Percentiles rank a stretch among this genome's conserved stretches.
Conservation (phyloP, 1,140 invertebrate genomes). For the Leptonema lineaticorne region DNA sequence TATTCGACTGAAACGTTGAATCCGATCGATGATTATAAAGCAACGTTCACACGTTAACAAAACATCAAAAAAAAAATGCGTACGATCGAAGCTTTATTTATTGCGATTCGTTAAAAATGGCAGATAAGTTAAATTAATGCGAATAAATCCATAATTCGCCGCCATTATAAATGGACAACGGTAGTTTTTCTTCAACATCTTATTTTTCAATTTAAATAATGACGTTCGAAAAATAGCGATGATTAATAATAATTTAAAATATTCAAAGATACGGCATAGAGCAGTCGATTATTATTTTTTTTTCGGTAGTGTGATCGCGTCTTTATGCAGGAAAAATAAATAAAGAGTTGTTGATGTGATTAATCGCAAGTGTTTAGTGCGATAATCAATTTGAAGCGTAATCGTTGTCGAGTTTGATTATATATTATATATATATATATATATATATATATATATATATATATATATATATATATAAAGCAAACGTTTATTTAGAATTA, state of each 20-base stretch:
- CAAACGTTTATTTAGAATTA: no score
- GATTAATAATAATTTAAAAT: conserved; percentile 3
- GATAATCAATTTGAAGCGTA: background rate
- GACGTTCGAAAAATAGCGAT: conserved; percentile 2
- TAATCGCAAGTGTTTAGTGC: background rate
- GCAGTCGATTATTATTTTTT: background rate
- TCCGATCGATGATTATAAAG: no score
- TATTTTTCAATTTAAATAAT: conserved; percentile 5
- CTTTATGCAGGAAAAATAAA: background rate
- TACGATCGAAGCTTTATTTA: no score
- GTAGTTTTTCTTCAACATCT: conserved; percentile 21
- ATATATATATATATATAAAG: no score
- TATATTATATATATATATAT: conserved; percentile 12
- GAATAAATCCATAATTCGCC: background rate
- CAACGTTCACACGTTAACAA: no score
- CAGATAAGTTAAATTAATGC: no score
- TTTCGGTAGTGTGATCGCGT: no score
- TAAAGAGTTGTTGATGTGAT: background rate
- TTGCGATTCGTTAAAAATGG: no score
- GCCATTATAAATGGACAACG: conserved; percentile 15
- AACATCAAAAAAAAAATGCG: no score
- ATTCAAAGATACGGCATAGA: background rate
- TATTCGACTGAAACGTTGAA: no score
- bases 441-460: conserved; percentile 9
- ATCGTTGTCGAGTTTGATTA: no score